These are phyloP conservation scores for Argyresthia goedartella DNA, from an alignment of 2,888 invertebrate species.

Conservation along the genomic window DNA sequence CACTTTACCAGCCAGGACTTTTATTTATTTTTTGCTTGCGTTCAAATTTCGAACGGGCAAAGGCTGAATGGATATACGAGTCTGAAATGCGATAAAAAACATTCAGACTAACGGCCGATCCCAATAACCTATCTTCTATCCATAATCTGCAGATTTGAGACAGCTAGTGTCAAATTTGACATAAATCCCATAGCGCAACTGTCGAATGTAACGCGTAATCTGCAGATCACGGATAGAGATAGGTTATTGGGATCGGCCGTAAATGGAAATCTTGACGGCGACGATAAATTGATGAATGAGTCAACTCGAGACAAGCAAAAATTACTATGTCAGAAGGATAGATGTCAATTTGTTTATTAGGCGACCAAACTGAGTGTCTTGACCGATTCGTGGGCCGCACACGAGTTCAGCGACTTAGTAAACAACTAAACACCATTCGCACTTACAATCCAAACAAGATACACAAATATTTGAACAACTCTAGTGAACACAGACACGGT, in stretches of 20 bases:
- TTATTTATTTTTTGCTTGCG: slow-evolving; percentile 39
- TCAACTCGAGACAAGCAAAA: slow-evolving; percentile 21
- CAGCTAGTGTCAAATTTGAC: too few relatives aligned
- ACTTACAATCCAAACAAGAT: slow-evolving; percentile 66
- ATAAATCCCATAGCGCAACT: too few relatives aligned
- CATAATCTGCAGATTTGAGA: too few relatives aligned
- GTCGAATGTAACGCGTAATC: too few relatives aligned
- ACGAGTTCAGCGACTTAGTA: slow-evolving; percentile 58
- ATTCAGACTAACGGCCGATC: slow-evolving; percentile 2
- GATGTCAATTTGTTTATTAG: slow-evolving; percentile 54
- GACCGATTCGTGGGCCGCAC: slow-evolving; percentile 31
- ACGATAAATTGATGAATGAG: slow-evolving; percentile 11
- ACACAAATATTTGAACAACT: slow-evolving; percentile 60
- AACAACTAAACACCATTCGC: slow-evolving; percentile 68
- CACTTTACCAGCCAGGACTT: slow-evolving; percentile 3
- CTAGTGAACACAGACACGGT: slow-evolving; percentile 16
- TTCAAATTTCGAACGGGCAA: slow-evolving; percentile 32
- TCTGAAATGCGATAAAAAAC: slow-evolving; percentile 25
- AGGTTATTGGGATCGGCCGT: too few relatives aligned
- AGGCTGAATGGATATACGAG: slow-evolving; percentile 42
- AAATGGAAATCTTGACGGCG: too few relatives aligned
- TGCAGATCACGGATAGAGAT: too few relatives aligned
- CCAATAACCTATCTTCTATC: too few relatives aligned
- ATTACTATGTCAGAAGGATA: slow-evolving; percentile 10
- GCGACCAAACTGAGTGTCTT: slow-evolving; percentile 23